Conservation (phyloP, 2,113 vertebrate genomes). For the Eretmochelys imbricata region DNA sequence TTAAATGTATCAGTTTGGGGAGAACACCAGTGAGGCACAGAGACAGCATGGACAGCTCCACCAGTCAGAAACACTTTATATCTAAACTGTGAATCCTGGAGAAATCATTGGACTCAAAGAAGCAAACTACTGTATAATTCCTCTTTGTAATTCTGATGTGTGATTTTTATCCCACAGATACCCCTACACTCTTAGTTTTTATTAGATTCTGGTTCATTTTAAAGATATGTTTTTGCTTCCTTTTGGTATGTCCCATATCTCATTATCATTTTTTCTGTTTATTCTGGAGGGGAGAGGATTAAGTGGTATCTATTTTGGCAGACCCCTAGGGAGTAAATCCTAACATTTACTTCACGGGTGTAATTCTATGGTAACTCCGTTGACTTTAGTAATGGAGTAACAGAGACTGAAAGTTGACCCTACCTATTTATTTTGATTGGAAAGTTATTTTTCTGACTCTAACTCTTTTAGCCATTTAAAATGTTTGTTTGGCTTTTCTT, state of each 20-base stretch:
- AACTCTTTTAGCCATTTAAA: constrained; percentile 14
- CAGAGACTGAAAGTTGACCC: not conserved
- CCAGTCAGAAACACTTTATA: not conserved
- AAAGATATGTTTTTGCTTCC: constrained; percentile 7
- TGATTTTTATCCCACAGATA: constrained; percentile 26
- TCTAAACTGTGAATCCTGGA: not conserved
- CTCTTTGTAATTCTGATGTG: constrained; percentile 35
- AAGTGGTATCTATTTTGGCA: not conserved
- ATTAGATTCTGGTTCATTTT: not conserved
- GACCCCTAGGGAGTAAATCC: not conserved
- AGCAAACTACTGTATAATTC: not conserved
- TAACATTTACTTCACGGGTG: not conserved
- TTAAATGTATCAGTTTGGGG: constrained; percentile 28
- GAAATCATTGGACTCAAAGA: not conserved
- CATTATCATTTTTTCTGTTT: not conserved
- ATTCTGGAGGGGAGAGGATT: not conserved
- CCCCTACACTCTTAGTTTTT: not conserved
- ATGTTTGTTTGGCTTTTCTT: not conserved
- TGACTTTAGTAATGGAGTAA: not conserved
- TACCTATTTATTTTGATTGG: not conserved
- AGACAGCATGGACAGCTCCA: not conserved
- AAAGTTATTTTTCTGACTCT: not conserved
- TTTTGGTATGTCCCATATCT: not conserved
- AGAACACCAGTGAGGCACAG: not conserved
- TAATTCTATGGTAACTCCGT: not conserved